Percentiles rank a stretch among this genome's conserved stretches.
phyloP scores from a whole-genome alignment of 1,140 invertebrate species.

The Bombus difficillimus region DNA sequence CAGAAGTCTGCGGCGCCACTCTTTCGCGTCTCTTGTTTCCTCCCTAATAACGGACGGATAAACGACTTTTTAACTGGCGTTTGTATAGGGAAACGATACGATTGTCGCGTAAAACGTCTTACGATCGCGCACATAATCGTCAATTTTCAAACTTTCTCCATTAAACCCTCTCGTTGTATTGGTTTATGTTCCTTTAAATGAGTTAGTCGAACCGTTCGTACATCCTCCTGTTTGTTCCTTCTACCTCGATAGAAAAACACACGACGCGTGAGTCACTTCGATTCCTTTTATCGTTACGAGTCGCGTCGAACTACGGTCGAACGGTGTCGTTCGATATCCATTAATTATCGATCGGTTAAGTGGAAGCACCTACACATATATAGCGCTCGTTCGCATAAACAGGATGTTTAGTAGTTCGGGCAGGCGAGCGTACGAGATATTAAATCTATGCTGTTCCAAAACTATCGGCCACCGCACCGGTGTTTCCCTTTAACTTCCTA shows the following conservation, averaged over 20 bases:
- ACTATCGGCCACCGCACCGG: conserved; percentile 26
- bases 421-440: conserved; percentile 27
- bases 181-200: neutral
- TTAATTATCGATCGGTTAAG: neutral
- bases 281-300: neutral
- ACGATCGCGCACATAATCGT: conserved; percentile 1
- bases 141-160: neutral
- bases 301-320: too few species aligned
- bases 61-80: conserved; percentile 57
- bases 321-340: too few species aligned
- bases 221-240: too few species aligned
- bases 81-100: conserved; percentile 9
- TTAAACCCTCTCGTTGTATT: neutral
- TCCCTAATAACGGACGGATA: conserved; percentile 32
- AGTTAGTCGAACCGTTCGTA: neutral
- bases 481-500: conserved; percentile 55
- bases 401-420: conserved; percentile 6
- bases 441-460: conserved; percentile 36
- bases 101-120: conserved; percentile 12
- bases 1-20: neutral
- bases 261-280: too few species aligned
- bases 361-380: too few species aligned
- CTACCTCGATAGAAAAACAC: neutral
- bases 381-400: neutral
- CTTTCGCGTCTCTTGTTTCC: conserved; percentile 2